These are phyloP conservation scores for Serripes groenlandicus DNA, from an alignment of 2,888 invertebrate genomes.

Conservation along the genomic window DNA sequence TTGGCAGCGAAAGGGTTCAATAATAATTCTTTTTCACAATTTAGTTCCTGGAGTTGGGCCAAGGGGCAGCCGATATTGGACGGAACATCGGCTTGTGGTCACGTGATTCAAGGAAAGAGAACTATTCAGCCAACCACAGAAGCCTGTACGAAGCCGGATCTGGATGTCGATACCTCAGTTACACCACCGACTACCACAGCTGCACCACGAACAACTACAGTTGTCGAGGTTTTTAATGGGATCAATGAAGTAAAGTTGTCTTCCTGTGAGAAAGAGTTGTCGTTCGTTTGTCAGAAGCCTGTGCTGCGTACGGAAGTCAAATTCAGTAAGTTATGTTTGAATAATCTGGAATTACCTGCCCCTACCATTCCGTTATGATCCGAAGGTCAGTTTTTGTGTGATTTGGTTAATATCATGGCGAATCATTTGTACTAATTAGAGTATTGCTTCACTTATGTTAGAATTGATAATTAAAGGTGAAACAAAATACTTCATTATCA, in stretches of 20 bases:
- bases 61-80: neutral
- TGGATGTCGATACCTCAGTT: slow-evolving; percentile 19
- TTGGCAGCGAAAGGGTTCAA: no score
- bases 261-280: neutral
- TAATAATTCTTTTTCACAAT: no score
- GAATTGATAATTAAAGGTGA: no score
- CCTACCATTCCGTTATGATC: no score
- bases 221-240: neutral
- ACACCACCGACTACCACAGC: no score
- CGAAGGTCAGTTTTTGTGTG: no score
- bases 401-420: no score
- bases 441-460: no score
- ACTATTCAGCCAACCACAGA: neutral
- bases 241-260: neutral
- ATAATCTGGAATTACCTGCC: no score
- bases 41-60: neutral
- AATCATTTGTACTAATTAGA: no score
- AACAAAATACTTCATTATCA: no score
- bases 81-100: slow-evolving; percentile 4
- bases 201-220: neutral
- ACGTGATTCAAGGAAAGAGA: slow-evolving; percentile 19
- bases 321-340: slow-evolving; percentile 16
- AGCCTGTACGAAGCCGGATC: slow-evolving; percentile 17
- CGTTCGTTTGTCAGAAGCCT: slow-evolving; percentile 47
- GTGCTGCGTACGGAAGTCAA: neutral